phyloP scores from a whole-genome alignment of 2,113 vertebrate genomes.

The Euleptes europaea region DNA sequence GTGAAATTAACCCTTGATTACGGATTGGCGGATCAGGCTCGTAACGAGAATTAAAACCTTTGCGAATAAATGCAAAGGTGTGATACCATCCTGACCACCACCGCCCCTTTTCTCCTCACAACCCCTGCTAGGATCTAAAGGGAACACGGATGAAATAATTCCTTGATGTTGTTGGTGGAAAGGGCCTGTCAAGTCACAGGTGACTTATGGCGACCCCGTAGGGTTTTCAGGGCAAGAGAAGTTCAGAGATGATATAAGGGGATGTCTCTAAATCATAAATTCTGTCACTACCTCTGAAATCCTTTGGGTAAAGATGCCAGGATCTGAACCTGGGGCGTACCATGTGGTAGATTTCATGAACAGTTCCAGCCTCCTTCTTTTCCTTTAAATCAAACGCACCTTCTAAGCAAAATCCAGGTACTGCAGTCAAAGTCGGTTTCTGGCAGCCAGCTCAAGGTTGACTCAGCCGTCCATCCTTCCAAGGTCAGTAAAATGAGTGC shows the following conservation, averaged over 20 bases:
- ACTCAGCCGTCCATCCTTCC: no score
- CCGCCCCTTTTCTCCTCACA: conserved; percentile 32
- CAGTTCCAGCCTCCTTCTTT: background rate
- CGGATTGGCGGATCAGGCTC: conserved; percentile 78
- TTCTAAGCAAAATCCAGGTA: background rate
- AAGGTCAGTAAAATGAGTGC: no score
- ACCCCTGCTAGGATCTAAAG: conserved; percentile 21
- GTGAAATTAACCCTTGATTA: conserved; percentile 99
- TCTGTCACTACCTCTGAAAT: no score
- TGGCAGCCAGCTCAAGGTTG: no score
- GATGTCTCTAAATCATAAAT: no score
- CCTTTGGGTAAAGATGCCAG: no score
- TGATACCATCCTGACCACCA: conserved; percentile 35
- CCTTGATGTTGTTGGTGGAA: background rate
- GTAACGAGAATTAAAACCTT: conserved; percentile 74
- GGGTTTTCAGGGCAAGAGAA: no score
- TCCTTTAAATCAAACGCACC: background rate
- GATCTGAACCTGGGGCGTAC: no score
- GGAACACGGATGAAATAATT: conserved; percentile 4
- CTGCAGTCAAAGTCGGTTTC: no score
- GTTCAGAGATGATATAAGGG: no score
- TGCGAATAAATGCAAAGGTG: conserved; percentile 70
- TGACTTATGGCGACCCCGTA: no score
- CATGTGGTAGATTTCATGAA: background rate
- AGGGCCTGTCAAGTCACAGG: no score